Evolutionary conservation across 2,888 invertebrate genomes (phyloP).

Genomic region (Alcis repandata): DNA sequence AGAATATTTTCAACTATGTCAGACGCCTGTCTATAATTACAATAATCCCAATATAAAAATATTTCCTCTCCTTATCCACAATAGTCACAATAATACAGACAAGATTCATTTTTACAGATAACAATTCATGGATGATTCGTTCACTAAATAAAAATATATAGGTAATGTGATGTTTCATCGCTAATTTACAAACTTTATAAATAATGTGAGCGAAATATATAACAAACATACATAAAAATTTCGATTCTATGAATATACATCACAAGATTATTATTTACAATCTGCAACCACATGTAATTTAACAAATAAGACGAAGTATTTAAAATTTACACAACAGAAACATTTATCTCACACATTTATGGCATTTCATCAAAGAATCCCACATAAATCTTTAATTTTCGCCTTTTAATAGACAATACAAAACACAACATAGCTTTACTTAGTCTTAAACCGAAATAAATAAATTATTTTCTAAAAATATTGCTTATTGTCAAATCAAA

Average conservation of each 20-base stretch:
- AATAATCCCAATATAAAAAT: conserved; percentile 86
- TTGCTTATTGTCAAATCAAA: conserved; percentile 85
- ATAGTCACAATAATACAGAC: conserved; percentile 74
- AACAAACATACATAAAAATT: conserved; percentile 35
- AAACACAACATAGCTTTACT: conserved; percentile 85
- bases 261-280: conserved; percentile 46
- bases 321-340: conserved; percentile 80
- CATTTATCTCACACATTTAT: conserved; percentile 82
- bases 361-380: conserved; percentile 79
- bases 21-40: conserved; percentile 75
- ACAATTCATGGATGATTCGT: conserved; percentile 55
- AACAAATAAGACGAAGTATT: conserved; percentile 50
- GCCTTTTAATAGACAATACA: conserved; percentile 77
- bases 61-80: conserved; percentile 79
- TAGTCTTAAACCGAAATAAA: conserved; percentile 85
- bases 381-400: conserved; percentile 71
- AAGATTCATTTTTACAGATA: conserved; percentile 70
- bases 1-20: conserved; percentile 82
- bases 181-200: conserved; percentile 47
- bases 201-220: conserved; percentile 48
- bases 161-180: conserved; percentile 68
- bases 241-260: conserved; percentile 42
- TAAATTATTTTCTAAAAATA: conserved; percentile 80
- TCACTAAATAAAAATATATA: conserved; percentile 47
- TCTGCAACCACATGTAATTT: conserved; percentile 43